phyloP scores from a whole-genome alignment of 2,888 invertebrate species.

The Petrolisthes manimaculis region DNA sequence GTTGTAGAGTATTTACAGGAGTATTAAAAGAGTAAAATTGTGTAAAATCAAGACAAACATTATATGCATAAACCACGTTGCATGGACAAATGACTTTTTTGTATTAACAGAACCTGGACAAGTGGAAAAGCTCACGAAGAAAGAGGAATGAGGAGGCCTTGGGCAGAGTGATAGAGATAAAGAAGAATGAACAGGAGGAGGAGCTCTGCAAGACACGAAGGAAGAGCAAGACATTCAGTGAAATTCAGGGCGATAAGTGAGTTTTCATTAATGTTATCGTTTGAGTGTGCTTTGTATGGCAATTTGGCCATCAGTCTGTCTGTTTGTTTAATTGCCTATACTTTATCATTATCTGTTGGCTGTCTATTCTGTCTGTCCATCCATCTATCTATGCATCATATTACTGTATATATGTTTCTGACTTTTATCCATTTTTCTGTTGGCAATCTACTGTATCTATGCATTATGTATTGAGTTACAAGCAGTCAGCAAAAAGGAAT shows the following conservation, averaged over 20 bases:
- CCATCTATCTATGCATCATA: neutral
- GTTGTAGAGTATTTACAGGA: too few relatives aligned
- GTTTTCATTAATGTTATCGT: slow-evolving; percentile 20
- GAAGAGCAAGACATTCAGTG: slow-evolving; percentile 92
- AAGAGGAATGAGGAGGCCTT: slow-evolving; percentile 92
- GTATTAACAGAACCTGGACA: slow-evolving; percentile 83
- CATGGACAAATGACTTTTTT: neutral
- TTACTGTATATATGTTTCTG: neutral
- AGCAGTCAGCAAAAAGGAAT: too few relatives aligned
- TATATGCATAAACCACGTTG: too few relatives aligned
- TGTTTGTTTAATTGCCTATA: neutral
- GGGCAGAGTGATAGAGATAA: slow-evolving; percentile 89
- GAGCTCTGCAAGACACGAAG: slow-evolving; percentile 77
- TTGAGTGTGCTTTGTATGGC: neutral
- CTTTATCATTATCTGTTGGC: neutral
- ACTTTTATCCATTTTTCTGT: too few relatives aligned
- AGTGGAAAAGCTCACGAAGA: slow-evolving; percentile 92
- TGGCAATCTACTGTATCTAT: too few relatives aligned
- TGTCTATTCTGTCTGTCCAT: neutral
- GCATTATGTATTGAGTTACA: too few relatives aligned
- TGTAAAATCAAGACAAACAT: too few relatives aligned
- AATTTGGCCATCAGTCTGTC: neutral
- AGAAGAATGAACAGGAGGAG: slow-evolving; percentile 85
- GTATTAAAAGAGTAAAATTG: too few relatives aligned
- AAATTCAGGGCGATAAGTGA: slow-evolving; percentile 83